Evolutionary conservation across 2,888 invertebrate species (phyloP).

Genomic region (Cheilosia grossa): DNA sequence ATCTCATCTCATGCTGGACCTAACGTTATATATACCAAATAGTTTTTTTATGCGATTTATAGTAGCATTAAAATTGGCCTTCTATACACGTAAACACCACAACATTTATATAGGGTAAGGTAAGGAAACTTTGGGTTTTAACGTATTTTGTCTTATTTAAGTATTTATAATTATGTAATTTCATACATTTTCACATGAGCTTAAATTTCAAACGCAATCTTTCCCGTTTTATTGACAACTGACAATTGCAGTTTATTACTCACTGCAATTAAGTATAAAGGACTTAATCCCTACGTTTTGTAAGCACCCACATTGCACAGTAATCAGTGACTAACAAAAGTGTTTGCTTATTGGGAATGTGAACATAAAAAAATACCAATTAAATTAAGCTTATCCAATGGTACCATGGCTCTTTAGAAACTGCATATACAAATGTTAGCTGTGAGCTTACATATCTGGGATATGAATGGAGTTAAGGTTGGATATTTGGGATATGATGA

Average conservation of each 20-base stretch:
- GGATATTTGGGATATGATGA: slow-evolving; percentile 11
- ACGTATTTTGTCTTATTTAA: no score
- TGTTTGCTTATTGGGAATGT: slow-evolving; percentile 26
- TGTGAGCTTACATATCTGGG: slow-evolving; percentile 11
- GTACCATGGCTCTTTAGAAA: slow-evolving; percentile 25
- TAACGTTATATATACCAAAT: no score
- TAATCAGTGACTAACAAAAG: slow-evolving; percentile 27
- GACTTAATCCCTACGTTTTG: slow-evolving; percentile 45
- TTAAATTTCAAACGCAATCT: slow-evolving; percentile 18
- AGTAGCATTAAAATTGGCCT: no score
- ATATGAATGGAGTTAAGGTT: slow-evolving; percentile 6
- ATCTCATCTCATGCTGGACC: no score
- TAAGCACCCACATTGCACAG: slow-evolving; percentile 12
- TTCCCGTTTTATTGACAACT: neutral
- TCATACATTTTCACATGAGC: neutral
- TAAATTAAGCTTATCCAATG: slow-evolving; percentile 60
- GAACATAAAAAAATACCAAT: slow-evolving; percentile 58
- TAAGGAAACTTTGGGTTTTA: no score
- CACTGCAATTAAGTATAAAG: slow-evolving; percentile 29
- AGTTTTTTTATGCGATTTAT: no score
- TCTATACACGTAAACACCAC: no score
- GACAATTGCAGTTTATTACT: slow-evolving; percentile 29
- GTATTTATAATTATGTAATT: no score
- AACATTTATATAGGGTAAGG: no score
- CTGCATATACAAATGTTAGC: slow-evolving; percentile 17